A percentile compares a stretch with the other conserved stretches of the same genome.
Evolutionary conservation across 2,888 invertebrate genomes (phyloP).

Genomic region (Rosalia funebris): DNA sequence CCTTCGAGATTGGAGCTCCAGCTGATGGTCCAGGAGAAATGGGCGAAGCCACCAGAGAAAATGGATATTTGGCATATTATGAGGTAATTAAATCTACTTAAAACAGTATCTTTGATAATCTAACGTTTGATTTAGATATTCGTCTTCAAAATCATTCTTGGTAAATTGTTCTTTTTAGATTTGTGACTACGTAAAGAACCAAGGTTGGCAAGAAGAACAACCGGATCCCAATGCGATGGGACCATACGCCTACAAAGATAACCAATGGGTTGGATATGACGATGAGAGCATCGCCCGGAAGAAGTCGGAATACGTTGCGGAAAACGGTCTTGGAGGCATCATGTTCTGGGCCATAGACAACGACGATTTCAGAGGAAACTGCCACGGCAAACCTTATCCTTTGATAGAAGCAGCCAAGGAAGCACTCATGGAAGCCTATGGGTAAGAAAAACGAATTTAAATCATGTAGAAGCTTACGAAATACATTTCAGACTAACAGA

Average conservation of each 20-base stretch:
- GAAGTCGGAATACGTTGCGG: conserved; percentile 87
- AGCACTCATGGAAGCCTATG: conserved; percentile 73
- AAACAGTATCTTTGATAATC: too few relatives aligned
- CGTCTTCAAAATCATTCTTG: background rate
- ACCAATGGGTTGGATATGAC: conserved; percentile 95
- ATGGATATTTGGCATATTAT: conserved; percentile 92
- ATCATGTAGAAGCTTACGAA: too few relatives aligned
- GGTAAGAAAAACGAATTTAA: conserved; percentile 65
- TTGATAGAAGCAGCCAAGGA: conserved; percentile 92
- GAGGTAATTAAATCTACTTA: conserved; percentile 75
- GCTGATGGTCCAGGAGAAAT: conserved; percentile 91
- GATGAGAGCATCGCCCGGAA: conserved; percentile 83
- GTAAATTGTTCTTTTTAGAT: conserved; percentile 68
- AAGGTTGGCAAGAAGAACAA: conserved; percentile 85
- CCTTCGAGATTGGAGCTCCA: conserved; percentile 86
- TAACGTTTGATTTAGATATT: too few relatives aligned
- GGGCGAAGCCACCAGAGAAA: conserved; percentile 91
- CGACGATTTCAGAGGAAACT: conserved; percentile 92
- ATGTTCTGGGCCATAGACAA: conserved; percentile 96
- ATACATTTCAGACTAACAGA: conserved; percentile 55
- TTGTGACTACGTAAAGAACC: conserved; percentile 80
- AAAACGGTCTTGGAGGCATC: conserved; percentile 87
- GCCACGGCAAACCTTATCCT: conserved; percentile 87
- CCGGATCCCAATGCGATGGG: conserved; percentile 87
- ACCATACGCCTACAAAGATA: conserved; percentile 86